phyloP scores from a whole-genome alignment of 1,140 invertebrate species.

The Dinothrombium tinctorium region DNA sequence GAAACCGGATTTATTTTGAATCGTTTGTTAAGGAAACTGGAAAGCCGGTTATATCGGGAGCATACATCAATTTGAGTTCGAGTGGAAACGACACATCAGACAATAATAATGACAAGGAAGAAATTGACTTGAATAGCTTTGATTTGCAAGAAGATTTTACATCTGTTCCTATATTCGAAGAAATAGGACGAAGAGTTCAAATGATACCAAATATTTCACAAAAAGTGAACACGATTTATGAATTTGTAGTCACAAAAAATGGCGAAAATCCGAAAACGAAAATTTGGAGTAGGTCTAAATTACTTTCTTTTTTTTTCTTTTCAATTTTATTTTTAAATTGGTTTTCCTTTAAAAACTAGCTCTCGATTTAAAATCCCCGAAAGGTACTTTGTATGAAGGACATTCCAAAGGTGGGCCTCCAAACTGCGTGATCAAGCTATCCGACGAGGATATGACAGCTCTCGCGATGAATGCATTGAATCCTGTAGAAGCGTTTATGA shows the following conservation, averaged over 20 bases:
- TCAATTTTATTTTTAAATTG: too few species aligned
- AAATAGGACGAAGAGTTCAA: constrained; percentile 44
- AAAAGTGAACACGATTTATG: constrained; percentile 51
- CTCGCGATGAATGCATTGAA: constrained; percentile 58
- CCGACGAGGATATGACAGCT: constrained; percentile 56
- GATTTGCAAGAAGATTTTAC: too few species aligned
- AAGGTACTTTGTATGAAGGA: constrained; percentile 45
- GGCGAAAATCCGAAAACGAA: constrained; percentile 45
- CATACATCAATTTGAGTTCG: constrained; percentile 61
- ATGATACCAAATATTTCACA: constrained; percentile 42
- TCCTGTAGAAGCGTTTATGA: constrained; percentile 54
- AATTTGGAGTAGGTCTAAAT: constrained; percentile 56
- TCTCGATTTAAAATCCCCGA: constrained; percentile 49
- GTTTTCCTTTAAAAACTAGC: too few species aligned
- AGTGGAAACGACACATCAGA: too few species aligned
- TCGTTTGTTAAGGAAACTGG: constrained; percentile 53
- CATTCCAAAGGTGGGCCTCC: constrained; percentile 46
- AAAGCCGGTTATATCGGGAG: constrained; percentile 42
- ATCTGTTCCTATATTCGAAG: constrained; percentile 51
- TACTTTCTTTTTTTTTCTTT: too few species aligned
- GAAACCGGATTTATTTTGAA: constrained; percentile 53
- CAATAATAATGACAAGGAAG: too few species aligned
- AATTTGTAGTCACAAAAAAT: constrained; percentile 55
- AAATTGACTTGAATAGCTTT: too few species aligned
- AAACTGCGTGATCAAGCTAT: constrained; percentile 56